phyloP scores from a whole-genome alignment of 2,797 vertebrate genomes.

The Onychomys leucogaster region DNA sequence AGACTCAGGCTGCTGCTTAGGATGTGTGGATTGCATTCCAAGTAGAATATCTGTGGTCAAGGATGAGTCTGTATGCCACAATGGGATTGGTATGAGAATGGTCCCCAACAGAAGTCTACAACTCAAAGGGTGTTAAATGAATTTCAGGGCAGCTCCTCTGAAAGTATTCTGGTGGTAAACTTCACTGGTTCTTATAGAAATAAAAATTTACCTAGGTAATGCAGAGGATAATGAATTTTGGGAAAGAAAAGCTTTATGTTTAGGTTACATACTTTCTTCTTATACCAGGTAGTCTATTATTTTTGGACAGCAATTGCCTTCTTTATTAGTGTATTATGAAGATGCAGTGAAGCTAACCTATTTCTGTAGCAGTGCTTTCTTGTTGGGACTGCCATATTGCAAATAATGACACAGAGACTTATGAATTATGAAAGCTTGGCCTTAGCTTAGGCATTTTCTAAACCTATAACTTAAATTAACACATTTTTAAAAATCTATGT shows the following conservation, averaged over 20 bases:
- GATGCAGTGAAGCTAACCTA: neutral
- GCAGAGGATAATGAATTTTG: neutral
- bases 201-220: neutral
- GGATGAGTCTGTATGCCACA: neutral
- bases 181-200: neutral
- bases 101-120: neutral
- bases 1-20: neutral
- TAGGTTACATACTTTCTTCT: neutral
- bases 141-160: neutral
- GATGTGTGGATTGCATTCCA: neutral
- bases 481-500: neutral
- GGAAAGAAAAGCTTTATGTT: neutral
- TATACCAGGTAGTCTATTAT: neutral
- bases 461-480: neutral
- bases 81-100: rapidly evolving
- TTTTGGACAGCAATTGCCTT: neutral
- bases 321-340: neutral
- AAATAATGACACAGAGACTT: neutral
- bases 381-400: neutral
- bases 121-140: neutral
- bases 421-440: neutral
- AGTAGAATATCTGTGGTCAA: neutral
- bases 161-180: neutral
- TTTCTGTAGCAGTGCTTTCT: neutral
- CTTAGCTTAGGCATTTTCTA: neutral